Evolutionary conservation across 1,140 invertebrate species (phyloP).

Genomic region (Condylostylus longicornis): DNA sequence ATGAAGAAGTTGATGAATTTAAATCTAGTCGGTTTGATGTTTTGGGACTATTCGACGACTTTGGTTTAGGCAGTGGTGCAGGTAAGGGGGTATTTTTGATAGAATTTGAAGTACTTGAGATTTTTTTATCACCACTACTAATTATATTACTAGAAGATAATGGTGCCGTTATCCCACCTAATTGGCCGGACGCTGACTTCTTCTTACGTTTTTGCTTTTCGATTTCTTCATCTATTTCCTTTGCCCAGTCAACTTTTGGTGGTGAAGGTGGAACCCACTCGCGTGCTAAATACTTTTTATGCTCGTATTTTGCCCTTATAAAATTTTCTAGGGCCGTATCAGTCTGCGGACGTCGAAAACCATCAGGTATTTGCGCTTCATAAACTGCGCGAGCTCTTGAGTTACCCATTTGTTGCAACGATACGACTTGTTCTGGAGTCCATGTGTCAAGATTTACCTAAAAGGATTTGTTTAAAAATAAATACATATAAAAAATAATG

Average conservation of each 20-base stretch:
- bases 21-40: too few species aligned
- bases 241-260: slow-evolving; percentile 70
- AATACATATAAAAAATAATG: too few species aligned
- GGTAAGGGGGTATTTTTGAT: slow-evolving; percentile 24
- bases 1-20: slow-evolving; percentile 32
- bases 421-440: slow-evolving; percentile 93
- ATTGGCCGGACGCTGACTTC: slow-evolving; percentile 40
- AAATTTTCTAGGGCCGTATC: slow-evolving; percentile 88
- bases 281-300: slow-evolving; percentile 92
- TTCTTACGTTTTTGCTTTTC: slow-evolving; percentile 64
- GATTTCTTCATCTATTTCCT: slow-evolving; percentile 75
- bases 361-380: slow-evolving; percentile 92
- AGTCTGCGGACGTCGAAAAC: slow-evolving; percentile 84
- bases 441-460: slow-evolving; percentile 94
- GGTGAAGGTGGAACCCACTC: slow-evolving; percentile 84
- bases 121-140: slow-evolving; percentile 32
- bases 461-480: too few species aligned
- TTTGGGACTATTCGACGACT: slow-evolving; percentile 51
- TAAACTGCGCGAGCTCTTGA: slow-evolving; percentile 91
- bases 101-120: slow-evolving; percentile 14
- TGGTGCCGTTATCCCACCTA: slow-evolving; percentile 24
- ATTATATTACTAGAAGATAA: slow-evolving; percentile 12
- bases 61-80: slow-evolving; percentile 35
- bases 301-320: slow-evolving; percentile 94
- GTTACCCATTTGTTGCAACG: slow-evolving; percentile 94